Percentiles rank a stretch among this genome's conserved stretches.
Conservation (phyloP, 2,113 vertebrate species). For the Psammodynastes pulverulentus region DNA sequence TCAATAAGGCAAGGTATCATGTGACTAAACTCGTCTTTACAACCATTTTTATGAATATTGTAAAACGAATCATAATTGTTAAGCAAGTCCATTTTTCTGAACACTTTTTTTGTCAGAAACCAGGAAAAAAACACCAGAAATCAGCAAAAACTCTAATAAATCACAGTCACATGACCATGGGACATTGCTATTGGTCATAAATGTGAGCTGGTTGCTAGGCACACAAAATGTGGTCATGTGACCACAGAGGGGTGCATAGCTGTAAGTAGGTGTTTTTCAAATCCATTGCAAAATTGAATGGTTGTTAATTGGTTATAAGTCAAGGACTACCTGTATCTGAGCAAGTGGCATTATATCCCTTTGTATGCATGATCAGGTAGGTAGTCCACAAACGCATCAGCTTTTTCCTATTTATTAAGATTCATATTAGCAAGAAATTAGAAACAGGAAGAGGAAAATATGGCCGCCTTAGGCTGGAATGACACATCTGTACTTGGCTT, state of each 20-base stretch:
- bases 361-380: neutral
- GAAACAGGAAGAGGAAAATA: neutral
- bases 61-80: neutral
- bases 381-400: neutral
- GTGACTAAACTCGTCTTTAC: neutral
- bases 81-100: neutral
- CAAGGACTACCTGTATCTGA: neutral
- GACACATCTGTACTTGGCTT: neutral
- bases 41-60: neutral
- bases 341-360: neutral
- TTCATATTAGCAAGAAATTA: neutral
- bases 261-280: too few species aligned
- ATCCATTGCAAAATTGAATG: too few species aligned
- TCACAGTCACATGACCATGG: too few species aligned
- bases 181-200: too few species aligned
- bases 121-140: neutral
- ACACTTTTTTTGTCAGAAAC: neutral
- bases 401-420: neutral
- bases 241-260: too few species aligned
- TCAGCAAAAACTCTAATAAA: too few species aligned
- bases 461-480: neutral
- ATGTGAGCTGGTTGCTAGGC: too few species aligned
- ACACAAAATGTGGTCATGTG: too few species aligned
- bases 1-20: neutral
- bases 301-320: too few species aligned